Percentiles rank a stretch among this genome's conserved stretches.
Conservation (phyloP, 1,140 invertebrate species). For the Drosophila ironensis region DNA sequence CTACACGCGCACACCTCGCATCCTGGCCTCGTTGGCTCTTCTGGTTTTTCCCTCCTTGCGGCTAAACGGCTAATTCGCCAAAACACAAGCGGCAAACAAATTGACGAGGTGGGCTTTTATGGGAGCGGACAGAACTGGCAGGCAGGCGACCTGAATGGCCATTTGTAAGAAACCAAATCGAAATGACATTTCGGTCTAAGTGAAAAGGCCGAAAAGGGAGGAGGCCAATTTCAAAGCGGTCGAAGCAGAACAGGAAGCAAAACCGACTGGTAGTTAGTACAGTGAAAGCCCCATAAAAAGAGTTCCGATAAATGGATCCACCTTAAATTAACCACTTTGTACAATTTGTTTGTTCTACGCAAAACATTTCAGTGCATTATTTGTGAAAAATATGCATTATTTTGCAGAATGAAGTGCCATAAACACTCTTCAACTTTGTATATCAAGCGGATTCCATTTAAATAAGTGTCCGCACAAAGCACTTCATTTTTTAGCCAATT, state of each 20-base stretch:
- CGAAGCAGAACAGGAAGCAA: constrained; percentile 20
- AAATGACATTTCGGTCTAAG: constrained; percentile 66
- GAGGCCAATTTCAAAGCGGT: constrained; percentile 34
- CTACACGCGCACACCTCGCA: constrained; percentile 47
- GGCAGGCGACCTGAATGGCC: constrained; percentile 23
- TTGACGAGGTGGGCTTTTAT: constrained; percentile 22
- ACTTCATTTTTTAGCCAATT: background rate
- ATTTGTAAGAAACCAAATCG: constrained; percentile 60
- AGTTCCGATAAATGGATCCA: background rate
- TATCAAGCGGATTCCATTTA: too few relatives aligned
- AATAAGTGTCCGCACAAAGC: background rate
- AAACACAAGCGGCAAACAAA: constrained; percentile 46
- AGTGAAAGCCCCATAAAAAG: background rate
- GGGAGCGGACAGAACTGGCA: background rate
- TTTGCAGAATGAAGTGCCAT: too few relatives aligned
- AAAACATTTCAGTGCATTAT: too few relatives aligned
- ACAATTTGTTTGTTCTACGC: too few relatives aligned
- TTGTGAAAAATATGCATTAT: too few relatives aligned
- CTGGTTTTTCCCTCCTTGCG: constrained; percentile 1
- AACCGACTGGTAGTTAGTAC: background rate
- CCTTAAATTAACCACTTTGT: too few relatives aligned
- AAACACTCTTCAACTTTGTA: background rate
- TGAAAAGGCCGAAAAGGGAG: constrained; percentile 49
- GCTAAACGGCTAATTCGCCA: constrained; percentile 65
- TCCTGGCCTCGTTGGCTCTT: background rate